phyloP scores from a whole-genome alignment of 2,797 vertebrate species.

The Scolopax rusticola region DNA sequence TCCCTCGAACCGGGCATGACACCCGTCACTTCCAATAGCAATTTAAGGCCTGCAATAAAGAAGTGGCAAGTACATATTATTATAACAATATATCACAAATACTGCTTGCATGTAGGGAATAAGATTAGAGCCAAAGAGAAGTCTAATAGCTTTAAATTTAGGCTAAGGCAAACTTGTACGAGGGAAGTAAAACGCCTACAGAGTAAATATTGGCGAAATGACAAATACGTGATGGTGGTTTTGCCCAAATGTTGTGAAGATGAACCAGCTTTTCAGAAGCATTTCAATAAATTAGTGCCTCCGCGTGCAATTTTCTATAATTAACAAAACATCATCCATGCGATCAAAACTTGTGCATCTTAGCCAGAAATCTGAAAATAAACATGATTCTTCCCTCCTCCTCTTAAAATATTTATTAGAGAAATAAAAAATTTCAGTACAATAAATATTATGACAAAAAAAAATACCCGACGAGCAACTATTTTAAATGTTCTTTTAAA shows the following conservation, averaged over 20 bases:
- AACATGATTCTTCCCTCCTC: not conserved
- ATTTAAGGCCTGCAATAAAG: slow-evolving; percentile 87
- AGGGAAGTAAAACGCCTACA: not conserved
- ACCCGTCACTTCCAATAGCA: slow-evolving; percentile 89
- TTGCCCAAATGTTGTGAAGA: not conserved
- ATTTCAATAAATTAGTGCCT: not conserved
- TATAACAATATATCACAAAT: not conserved
- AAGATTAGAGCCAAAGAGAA: not conserved
- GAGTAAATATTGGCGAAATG: not conserved
- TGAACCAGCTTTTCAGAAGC: not conserved
- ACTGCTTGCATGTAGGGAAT: not conserved
- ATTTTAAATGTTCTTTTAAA: not conserved
- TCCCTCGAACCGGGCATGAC: slow-evolving; percentile 91
- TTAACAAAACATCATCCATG: not conserved
- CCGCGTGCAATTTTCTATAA: not conserved
- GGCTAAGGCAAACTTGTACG: not conserved
- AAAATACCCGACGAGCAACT: not conserved
- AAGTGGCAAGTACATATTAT: not conserved
- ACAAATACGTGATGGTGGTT: rapidly evolving
- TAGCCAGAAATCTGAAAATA: not conserved
- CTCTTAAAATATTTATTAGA: not conserved
- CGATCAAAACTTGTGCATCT: not conserved
- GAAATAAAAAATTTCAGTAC: not conserved
- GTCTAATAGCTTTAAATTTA: not conserved
- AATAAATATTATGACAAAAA: not conserved